These are phyloP conservation scores for Drosophila colorata DNA, from an alignment of 2,888 invertebrate genomes.

Conservation along the genomic window DNA sequence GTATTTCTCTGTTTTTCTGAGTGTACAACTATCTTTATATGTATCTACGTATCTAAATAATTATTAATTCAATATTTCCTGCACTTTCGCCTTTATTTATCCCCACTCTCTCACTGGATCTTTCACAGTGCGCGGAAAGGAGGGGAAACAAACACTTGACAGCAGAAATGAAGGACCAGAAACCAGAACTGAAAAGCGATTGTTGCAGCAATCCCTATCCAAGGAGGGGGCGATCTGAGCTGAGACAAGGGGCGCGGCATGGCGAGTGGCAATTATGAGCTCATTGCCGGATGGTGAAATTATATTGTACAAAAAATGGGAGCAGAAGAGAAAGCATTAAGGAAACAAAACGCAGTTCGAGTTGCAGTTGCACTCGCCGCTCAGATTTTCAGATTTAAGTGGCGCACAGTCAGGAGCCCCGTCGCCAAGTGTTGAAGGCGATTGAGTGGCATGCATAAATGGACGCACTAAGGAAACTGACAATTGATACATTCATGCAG, in stretches of 20 bases:
- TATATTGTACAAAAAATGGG: conserved; percentile 62
- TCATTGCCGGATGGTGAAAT: conserved; percentile 71
- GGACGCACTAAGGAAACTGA: conserved; percentile 46
- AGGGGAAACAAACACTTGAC: conserved; percentile 71
- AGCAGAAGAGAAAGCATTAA: conserved; percentile 75
- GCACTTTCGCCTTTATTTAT: conserved; percentile 28
- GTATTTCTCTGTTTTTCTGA: not conserved
- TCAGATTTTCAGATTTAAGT: conserved; percentile 34
- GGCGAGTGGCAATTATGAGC: conserved; percentile 49
- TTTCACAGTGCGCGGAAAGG: conserved; percentile 1
- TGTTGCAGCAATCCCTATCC: conserved; percentile 28
- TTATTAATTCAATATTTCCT: conserved; percentile 75
- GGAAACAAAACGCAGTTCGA: conserved; percentile 36
- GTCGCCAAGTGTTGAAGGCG: conserved; percentile 45
- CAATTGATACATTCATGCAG: conserved; percentile 51
- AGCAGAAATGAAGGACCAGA: conserved; percentile 50
- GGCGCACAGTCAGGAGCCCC: conserved; percentile 54
- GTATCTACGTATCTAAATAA: conserved; percentile 52
- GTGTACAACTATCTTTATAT: not conserved
- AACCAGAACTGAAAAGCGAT: conserved; percentile 29
- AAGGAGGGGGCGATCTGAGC: not conserved
- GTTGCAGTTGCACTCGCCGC: not conserved
- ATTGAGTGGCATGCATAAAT: conserved; percentile 59
- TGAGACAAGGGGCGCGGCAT: not conserved
- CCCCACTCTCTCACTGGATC: conserved; percentile 3